Evolutionary conservation across 2,888 invertebrate species (phyloP), one percentile per base, ranked within the genome.

Genomic region (Lamproptera curius): DNA sequence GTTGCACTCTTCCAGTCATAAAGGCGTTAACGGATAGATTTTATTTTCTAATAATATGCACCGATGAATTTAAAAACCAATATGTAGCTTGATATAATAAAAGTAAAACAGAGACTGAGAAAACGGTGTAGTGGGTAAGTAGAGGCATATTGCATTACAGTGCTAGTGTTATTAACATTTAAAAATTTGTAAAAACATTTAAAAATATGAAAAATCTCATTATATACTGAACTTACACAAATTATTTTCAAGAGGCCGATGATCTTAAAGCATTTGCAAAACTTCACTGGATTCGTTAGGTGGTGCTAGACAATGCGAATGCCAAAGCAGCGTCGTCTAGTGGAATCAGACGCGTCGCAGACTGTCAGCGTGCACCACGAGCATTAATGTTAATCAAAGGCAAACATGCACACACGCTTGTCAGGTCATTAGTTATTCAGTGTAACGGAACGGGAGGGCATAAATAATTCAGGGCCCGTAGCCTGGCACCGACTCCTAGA

Each of bases 401-500:
- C 65, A 62, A 66, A 66, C 64, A 70, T 67, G 63, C 66, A 63
- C 59, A 57, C 53, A 54, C 53, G 56, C 51, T 50, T 54, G 57
- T 52, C 49, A 49, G 45, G 55, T 76, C 82, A 78, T 84, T 83
- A 79, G 73, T 61, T 66, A 82, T 77, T 73, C 84, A 75, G 73
- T 75, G 78, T 81, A 77, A 82, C 84, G 84, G 82, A 81, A 83
- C 81, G 71, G 52, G 52, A 52, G 58, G 50, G 56, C 62, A 82
- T 82, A 76, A 70, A 78, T 80, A 71, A 79, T 77, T 71, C 78
- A 76, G 59, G 52, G 56, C 55, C 56, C 65, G 73, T 70, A 66
- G 58, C 58, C 58, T 66, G 70, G 67, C 65, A 59, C 53, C 56
- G 52, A 59, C 60, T 57, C 20, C 16, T 20, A 13, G 23, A 16